Percentiles rank a stretch among this genome's conserved stretches.
phyloP scores from a whole-genome alignment of 2,888 invertebrate species.

The Trissolcus japonicus region DNA sequence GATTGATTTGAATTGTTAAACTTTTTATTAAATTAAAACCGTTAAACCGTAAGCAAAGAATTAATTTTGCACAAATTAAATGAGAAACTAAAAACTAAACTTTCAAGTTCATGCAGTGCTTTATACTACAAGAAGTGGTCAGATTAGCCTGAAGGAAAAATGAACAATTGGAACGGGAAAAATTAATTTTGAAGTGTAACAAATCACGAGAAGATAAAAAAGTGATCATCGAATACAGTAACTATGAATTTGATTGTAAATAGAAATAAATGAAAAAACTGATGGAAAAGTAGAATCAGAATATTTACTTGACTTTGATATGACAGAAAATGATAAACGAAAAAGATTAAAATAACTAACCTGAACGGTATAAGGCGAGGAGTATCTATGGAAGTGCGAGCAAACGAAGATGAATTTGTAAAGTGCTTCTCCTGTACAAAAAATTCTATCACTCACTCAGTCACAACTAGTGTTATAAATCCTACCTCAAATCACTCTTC shows the following conservation, averaged over 20 bases:
- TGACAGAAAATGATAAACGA: slow-evolving; percentile 24
- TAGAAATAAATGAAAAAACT: not conserved
- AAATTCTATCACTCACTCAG: slow-evolving; percentile 75
- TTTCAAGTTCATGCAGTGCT: too few relatives aligned
- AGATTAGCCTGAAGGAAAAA: not conserved
- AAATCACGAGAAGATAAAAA: too few relatives aligned
- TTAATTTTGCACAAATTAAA: too few relatives aligned
- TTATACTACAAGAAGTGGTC: not conserved
- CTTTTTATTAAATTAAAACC: slow-evolving; percentile 2
- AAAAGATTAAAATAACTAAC: slow-evolving; percentile 68
- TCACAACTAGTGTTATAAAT: slow-evolving; percentile 63
- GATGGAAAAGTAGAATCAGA: not conserved
- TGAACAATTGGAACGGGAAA: too few relatives aligned
- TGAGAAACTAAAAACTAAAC: too few relatives aligned
- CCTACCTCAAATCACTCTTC: not conserved
- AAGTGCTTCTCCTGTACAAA: slow-evolving; percentile 76
- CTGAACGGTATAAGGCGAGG: slow-evolving; percentile 74
- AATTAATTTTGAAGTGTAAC: too few relatives aligned
- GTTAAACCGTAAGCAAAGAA: too few relatives aligned
- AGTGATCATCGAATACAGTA: too few relatives aligned
- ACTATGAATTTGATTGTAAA: not conserved
- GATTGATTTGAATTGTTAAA: not conserved
- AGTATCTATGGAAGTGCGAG: slow-evolving; percentile 74
- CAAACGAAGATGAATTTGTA: slow-evolving; percentile 72
- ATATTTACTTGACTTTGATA: too few relatives aligned